Percentiles rank a stretch among this genome's conserved stretches.
Evolutionary conservation across 92 coral and sea anemone genomes (phyloP).

Genomic region (Diadumene lineata): DNA sequence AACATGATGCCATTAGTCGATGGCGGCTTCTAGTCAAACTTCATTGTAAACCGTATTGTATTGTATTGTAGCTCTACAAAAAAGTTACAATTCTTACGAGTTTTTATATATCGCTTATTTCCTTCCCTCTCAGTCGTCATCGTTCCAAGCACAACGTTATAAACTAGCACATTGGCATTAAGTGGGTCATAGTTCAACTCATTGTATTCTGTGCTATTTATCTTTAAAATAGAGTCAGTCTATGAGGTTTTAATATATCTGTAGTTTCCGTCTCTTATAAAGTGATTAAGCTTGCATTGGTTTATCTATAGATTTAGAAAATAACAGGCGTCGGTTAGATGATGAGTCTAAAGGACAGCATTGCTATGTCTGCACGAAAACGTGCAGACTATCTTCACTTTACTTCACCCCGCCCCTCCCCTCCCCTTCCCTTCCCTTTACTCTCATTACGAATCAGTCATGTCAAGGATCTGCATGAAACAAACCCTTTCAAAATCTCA

Average conservation of each 20-base stretch:
- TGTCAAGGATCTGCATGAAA: no score
- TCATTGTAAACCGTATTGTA: no score
- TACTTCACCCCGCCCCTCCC: no score
- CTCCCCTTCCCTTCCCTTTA: neutral
- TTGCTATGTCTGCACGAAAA: constrained; percentile 1
- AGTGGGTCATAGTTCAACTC: constrained; percentile 15
- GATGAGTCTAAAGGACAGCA: neutral
- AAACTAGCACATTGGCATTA: no score
- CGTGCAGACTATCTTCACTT: neutral
- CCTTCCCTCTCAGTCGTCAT: no score
- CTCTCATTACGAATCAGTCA: neutral
- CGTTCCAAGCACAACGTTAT: no score
- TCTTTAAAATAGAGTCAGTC: constrained; percentile 10
- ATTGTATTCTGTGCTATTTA: constrained; percentile 10
- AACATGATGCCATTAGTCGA: no score
- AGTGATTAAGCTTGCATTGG: neutral
- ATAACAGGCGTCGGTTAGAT: constrained; percentile 5
- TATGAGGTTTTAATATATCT: neutral
- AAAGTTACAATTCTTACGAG: no score
- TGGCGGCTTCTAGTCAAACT: no score
- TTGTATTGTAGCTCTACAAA: no score
- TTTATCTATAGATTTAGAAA: neutral
- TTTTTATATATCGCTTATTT: no score
- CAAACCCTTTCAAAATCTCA: no score
- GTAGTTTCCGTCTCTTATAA: neutral